Evolutionary conservation across 37 sponge, comb jelly and placozoan genomes (phyloP).

Genomic region (Ephydatia muelleri): DNA sequence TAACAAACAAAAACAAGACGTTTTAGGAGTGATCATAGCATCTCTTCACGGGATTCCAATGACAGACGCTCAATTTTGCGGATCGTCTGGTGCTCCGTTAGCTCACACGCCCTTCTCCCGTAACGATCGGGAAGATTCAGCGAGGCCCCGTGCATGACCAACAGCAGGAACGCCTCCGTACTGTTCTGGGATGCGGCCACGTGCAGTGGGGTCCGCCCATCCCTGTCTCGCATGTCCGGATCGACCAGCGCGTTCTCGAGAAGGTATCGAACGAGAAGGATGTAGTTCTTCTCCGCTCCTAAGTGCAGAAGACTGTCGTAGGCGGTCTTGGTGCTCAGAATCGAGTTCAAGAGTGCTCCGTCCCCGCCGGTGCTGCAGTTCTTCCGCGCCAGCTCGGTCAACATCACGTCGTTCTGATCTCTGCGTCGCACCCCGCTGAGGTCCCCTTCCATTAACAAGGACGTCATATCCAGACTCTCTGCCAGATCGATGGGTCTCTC

Average conservation of each 20-base stretch:
- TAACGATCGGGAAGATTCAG: no score
- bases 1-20: no score
- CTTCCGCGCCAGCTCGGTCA: no score
- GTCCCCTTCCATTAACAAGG: constrained; percentile 7
- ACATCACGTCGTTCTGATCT: neutral
- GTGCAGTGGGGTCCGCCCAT: constrained; percentile 32
- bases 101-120: no score
- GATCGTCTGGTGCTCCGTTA: no score
- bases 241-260: constrained; percentile 3
- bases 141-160: constrained; percentile 9
- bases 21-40: no score
- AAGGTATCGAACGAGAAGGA: neutral
- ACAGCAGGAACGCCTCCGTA: constrained; percentile 6
- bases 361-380: no score
- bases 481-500: constrained; percentile 31
- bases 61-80: no score
- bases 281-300: constrained; percentile 23
- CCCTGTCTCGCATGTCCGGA: neutral
- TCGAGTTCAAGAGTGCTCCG: no score
- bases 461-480: constrained; percentile 15
- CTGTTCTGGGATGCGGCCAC: constrained; percentile 13
- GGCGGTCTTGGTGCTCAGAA: no score
- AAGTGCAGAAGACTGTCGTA: constrained; percentile 27
- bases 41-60: no score
- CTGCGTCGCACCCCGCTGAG: neutral